Conservation (phyloP, 2,797 vertebrate species). For the Pantherophis vulpinus region DNA sequence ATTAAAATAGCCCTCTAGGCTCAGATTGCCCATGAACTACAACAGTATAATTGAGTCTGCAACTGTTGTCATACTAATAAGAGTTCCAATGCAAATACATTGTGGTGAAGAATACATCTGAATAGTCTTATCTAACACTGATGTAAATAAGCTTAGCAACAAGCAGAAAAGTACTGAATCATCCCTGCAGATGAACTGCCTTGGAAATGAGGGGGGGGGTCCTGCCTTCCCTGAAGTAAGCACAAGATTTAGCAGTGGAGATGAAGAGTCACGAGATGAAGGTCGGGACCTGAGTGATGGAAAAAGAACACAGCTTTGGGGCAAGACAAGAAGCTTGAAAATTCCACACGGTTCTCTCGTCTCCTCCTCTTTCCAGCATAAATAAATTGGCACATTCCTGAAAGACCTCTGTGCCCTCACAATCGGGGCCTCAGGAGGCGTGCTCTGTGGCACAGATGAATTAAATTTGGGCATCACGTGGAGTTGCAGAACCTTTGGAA, state of each 20-base stretch:
- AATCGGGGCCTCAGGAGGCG: background rate
- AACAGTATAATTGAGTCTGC: background rate
- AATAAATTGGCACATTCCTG: background rate
- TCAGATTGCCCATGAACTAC: background rate
- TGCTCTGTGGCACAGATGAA: background rate
- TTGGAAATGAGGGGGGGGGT: background rate
- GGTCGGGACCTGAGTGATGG: background rate
- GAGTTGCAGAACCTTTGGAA: background rate
- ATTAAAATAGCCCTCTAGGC: background rate
- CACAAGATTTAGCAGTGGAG: background rate
- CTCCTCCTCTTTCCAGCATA: background rate
- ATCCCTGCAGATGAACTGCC: background rate
- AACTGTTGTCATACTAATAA: background rate
- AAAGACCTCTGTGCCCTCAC: background rate
- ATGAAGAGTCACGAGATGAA: background rate
- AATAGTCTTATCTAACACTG: background rate
- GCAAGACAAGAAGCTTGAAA: background rate
- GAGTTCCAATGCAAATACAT: background rate
- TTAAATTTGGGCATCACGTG: background rate
- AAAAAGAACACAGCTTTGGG: background rate
- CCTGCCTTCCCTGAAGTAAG: background rate
- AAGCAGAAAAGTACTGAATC: background rate
- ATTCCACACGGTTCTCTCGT: background rate
- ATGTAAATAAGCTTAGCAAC: background rate
- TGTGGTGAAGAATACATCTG: background rate